phyloP scores from a whole-genome alignment of 2,113 vertebrate genomes.

The Ochotona curzoniae region DNA sequence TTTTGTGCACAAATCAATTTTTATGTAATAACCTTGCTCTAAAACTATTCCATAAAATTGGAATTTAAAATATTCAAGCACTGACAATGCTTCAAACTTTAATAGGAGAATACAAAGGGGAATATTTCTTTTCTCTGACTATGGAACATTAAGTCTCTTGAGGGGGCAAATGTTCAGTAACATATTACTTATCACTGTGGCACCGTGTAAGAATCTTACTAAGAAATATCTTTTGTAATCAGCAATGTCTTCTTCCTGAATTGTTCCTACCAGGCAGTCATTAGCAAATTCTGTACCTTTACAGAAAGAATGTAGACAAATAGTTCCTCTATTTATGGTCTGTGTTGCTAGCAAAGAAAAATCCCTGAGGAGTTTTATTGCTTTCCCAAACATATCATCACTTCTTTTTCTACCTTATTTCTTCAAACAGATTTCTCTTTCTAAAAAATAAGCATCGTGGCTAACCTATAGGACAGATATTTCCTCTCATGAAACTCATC shows the following conservation, averaged over 20 bases:
- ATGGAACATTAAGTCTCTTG: conserved; percentile 71
- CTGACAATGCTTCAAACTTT: conserved; percentile 48
- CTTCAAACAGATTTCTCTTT: conserved; percentile 6
- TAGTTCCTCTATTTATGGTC: conserved; percentile 48
- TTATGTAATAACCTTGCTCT: conserved; percentile 42
- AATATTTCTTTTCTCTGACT: conserved; percentile 28
- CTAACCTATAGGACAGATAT: conserved; percentile 41
- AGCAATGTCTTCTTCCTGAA: conserved; percentile 52
- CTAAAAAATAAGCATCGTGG: conserved; percentile 49
- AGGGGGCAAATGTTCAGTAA: conserved; percentile 73
- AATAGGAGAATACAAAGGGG: conserved; percentile 6
- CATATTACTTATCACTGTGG: conserved; percentile 62
- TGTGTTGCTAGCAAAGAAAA: not conserved
- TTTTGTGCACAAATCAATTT: conserved; percentile 72
- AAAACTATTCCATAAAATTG: conserved; percentile 58
- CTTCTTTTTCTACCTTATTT: not conserved
- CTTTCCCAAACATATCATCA: conserved; percentile 37
- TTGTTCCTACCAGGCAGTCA: conserved; percentile 21
- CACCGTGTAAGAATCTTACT: conserved; percentile 45
- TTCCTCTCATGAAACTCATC: conserved; percentile 36
- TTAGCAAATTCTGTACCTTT: conserved; percentile 47
- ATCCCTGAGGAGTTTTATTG: not conserved
- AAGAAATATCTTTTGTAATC: conserved; percentile 61
- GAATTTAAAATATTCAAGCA: conserved; percentile 53
- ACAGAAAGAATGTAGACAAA: conserved; percentile 42